These are phyloP conservation scores for Embiotoca jacksoni DNA, from an alignment of 2,113 vertebrate genomes.

Conservation along the genomic window DNA sequence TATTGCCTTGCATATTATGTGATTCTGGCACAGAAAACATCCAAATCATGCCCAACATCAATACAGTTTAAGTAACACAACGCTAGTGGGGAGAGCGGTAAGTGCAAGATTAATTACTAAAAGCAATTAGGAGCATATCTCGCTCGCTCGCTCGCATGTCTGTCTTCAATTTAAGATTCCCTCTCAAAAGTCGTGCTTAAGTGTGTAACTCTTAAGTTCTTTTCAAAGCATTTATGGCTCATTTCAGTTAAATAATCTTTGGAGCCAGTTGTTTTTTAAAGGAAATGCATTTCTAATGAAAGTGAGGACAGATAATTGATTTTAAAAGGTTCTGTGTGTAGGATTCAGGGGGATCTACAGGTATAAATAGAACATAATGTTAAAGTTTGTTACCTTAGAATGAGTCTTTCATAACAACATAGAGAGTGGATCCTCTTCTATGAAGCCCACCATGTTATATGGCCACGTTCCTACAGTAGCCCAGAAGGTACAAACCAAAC, in stretches of 20 bases:
- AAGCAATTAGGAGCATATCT: conserved; percentile 42
- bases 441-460: too few species aligned
- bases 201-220: conserved; percentile 1
- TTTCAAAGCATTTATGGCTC: conserved; percentile 6
- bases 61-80: conserved; percentile 32
- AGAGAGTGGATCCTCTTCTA: too few species aligned
- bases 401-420: too few species aligned
- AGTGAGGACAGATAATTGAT: conserved; percentile 7
- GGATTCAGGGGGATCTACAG: too few species aligned
- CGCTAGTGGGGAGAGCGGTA: conserved; percentile 11
- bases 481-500: too few species aligned
- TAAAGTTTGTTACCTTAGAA: too few species aligned
- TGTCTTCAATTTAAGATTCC: conserved; percentile 24
- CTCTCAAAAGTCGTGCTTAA: not conserved
- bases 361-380: too few species aligned
- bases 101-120: conserved; percentile 33
- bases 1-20: conserved; percentile 40
- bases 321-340: not conserved
- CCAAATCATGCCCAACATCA: conserved; percentile 27
- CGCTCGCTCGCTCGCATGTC: conserved; percentile 1
- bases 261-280: conserved; percentile 7
- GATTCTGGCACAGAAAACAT: conserved; percentile 33
- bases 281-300: conserved; percentile 14
- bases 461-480: too few species aligned
- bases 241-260: not conserved